These are phyloP conservation scores for Synergus japonicus DNA, from an alignment of 2,888 invertebrate genomes.

Conservation along the genomic window DNA sequence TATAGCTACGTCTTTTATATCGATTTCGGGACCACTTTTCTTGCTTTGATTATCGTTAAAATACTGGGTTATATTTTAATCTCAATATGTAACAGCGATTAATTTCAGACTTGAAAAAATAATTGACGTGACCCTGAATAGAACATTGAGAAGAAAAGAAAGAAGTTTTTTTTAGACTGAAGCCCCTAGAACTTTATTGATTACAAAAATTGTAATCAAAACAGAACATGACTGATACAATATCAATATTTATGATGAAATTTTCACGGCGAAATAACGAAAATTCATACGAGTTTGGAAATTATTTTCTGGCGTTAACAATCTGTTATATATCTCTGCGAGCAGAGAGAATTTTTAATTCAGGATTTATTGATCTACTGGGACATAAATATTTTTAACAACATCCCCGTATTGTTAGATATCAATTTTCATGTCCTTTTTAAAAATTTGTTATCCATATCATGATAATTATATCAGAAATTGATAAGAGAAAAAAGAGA, in stretches of 20 bases:
- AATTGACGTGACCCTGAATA: too few relatives aligned
- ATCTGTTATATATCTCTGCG: neutral
- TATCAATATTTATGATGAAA: conserved; percentile 9
- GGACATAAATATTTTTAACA: neutral
- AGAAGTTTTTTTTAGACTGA: neutral
- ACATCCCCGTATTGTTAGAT: neutral
- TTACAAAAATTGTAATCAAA: neutral
- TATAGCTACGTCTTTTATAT: neutral
- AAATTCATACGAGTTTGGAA: neutral
- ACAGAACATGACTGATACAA: neutral
- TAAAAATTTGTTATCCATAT: neutral
- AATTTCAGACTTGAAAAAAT: too few relatives aligned
- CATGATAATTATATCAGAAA: too few relatives aligned
- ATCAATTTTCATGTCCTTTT: neutral
- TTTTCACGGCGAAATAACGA: neutral
- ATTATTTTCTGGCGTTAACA: neutral
- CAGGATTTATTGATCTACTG: neutral
- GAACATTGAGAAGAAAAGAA: too few relatives aligned
- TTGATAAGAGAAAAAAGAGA: too few relatives aligned
- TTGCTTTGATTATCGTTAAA: neutral
- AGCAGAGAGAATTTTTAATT: neutral
- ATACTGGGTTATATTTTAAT: neutral
- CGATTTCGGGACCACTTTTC: neutral
- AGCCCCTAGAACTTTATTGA: conserved; percentile 6
- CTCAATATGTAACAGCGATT: neutral